Base-by-base conservation (phyloP, 92 coral and sea anemone genomes). In the Porites divaricata region DNA sequence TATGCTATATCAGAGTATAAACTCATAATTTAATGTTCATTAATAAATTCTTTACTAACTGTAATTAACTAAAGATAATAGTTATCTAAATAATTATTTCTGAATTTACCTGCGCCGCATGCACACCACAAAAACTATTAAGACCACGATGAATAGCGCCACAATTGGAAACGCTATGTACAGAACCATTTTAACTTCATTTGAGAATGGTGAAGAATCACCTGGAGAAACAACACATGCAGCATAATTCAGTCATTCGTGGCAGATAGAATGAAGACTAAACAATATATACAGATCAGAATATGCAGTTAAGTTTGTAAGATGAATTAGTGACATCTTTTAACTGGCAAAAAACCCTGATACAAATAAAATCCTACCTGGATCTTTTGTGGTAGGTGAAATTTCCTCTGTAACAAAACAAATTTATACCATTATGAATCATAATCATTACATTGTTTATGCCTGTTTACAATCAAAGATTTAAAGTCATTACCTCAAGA, bases 91-190 rank as follows among this genome's bases (percentile, higher is more conserved):
- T 28, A 28, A 28, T 28, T 10, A 54, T 54, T 54, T 54, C 12
- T 54, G n/a, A n/a, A 41, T 24, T 82, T 64, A 82, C 86, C 86
- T 72, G 76, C 86, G 72, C 66, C 86, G 72, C 63, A 82, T 2
- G 20, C 61, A 82, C 1, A 72, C 12, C n/a, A 57, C 88, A 65
- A 76, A 76, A 20, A 89, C n/a, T 58, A 72, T 53, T 48, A 50
- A 12, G 12, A 63, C 20, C 1, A 78, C 20, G 11, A 89, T 6
- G 4, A 88, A n/a, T 48, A 89, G 62, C 14, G 21, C 35, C 26
- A 71, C 53, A 10, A 89, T 72, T 4, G 92, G 89, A 65, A 53
- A 65, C 1, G 76, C 89, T n/a, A 84, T 78, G 61, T 70, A 77
- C 21, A 88, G 53, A 3, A 48, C 83, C 74, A 84, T 25, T 62